Conservation (phyloP, 2,888 invertebrate species). For the Nasonia oneida region DNA sequence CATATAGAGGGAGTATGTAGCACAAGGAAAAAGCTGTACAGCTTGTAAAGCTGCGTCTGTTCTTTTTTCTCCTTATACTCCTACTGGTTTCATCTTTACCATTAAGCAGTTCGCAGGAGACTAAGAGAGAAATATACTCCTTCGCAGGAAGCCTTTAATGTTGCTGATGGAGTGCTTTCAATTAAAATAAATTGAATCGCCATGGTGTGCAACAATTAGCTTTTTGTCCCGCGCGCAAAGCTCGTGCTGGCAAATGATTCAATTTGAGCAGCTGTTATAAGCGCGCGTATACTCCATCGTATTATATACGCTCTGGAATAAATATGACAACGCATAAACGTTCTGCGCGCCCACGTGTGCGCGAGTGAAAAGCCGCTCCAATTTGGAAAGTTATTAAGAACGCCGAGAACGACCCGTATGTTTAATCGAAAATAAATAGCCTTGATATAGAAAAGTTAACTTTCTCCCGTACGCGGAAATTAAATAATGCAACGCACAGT, state of each 20-base stretch:
- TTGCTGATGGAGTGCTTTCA: constrained; percentile 19
- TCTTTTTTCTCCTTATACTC: not conserved
- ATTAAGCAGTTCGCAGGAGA: constrained; percentile 33
- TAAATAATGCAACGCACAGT: not conserved
- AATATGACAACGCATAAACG: constrained; percentile 3
- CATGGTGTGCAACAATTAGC: not conserved
- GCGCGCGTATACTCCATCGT: not conserved
- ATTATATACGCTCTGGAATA: not conserved
- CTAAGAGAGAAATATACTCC: not conserved
- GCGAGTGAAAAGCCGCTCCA: not conserved
- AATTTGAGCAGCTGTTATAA: not conserved
- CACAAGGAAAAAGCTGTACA: constrained; percentile 1
- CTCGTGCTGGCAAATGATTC: not conserved
- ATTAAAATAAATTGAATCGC: constrained; percentile 41
- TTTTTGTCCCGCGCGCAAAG: not conserved
- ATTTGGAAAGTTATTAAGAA: not conserved
- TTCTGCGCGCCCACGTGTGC: not conserved
- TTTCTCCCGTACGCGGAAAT: constrained; percentile 21
- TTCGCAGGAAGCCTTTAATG: not conserved
- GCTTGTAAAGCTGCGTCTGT: not conserved
- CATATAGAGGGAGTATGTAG: not conserved
- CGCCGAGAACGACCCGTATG: not conserved
- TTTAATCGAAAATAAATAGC: not conserved
- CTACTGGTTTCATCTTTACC: not conserved
- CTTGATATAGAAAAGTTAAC: not conserved